Percentiles rank a stretch among this genome's conserved stretches.
Evolutionary conservation across 2,888 invertebrate species (phyloP).

Genomic region (Dasysyrphus albostriatus): DNA sequence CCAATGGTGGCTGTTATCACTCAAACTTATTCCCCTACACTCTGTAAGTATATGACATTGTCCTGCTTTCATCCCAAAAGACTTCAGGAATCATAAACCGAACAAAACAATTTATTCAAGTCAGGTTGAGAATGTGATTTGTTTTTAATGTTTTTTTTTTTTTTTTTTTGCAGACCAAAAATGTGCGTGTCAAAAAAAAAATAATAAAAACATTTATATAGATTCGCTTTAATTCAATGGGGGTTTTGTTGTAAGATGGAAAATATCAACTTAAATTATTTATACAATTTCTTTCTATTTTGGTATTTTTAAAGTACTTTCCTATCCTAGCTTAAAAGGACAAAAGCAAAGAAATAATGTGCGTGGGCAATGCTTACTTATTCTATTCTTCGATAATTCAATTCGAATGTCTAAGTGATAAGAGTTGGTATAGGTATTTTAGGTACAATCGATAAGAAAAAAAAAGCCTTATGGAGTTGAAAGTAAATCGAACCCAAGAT

Average conservation of each 20-base stretch:
- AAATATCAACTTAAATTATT: neutral
- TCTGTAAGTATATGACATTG: neutral
- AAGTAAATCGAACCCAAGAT: too few relatives aligned
- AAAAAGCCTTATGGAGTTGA: too few relatives aligned
- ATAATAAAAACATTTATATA: neutral
- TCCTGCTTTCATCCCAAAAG: neutral
- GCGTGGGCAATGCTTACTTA: too few relatives aligned
- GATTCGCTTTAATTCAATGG: neutral
- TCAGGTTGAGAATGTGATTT: conserved; percentile 23
- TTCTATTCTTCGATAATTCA: too few relatives aligned
- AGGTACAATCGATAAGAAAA: too few relatives aligned
- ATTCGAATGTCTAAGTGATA: too few relatives aligned
- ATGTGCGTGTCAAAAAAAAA: neutral
- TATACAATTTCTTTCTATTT: neutral
- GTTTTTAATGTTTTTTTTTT: neutral
- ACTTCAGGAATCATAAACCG: conserved; percentile 13
- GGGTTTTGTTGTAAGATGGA: neutral
- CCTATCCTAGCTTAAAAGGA: too few relatives aligned
- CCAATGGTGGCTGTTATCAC: neutral
- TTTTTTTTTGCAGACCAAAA: neutral
- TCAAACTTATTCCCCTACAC: neutral
- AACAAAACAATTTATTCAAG: conserved; percentile 21
- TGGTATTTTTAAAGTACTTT: neutral
- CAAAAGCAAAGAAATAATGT: too few relatives aligned
- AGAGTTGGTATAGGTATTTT: too few relatives aligned